Percentiles rank a stretch among this genome's conserved stretches.
phyloP scores from a whole-genome alignment of 2,797 vertebrate genomes.

The Delichon dasypus region DNA sequence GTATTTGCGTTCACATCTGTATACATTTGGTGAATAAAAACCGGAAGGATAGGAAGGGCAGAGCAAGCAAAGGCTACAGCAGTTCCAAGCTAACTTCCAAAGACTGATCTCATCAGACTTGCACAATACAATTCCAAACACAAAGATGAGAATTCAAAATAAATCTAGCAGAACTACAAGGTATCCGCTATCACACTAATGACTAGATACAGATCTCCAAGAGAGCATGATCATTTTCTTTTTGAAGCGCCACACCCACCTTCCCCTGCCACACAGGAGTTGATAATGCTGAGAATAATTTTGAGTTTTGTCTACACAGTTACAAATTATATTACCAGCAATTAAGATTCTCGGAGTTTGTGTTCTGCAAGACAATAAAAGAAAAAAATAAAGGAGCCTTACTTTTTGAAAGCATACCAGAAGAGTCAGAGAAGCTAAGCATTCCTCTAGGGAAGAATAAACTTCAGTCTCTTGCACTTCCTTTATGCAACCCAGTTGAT shows the following conservation, averaged over 20 bases:
- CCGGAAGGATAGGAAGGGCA: slow-evolving; percentile 64
- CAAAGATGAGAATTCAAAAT: slow-evolving; percentile 30
- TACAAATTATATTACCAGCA: not conserved
- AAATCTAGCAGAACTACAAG: not conserved
- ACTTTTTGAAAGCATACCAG: slow-evolving; percentile 5
- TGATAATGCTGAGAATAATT: not conserved
- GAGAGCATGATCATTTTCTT: not conserved
- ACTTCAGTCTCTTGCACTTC: slow-evolving; percentile 48
- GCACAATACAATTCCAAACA: slow-evolving; percentile 30
- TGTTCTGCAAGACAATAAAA: not conserved
- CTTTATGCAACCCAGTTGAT: slow-evolving; percentile 1
- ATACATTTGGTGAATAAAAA: slow-evolving; percentile 56
- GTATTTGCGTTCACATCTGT: slow-evolving; percentile 43
- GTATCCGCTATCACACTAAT: not conserved
- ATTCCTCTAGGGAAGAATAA: slow-evolving; percentile 53
- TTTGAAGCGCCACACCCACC: not conserved
- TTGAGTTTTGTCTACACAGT: not conserved
- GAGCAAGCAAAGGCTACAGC: slow-evolving; percentile 13
- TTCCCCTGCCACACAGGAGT: not conserved
- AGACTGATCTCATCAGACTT: slow-evolving; percentile 37
- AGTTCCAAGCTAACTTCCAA: slow-evolving; percentile 17
- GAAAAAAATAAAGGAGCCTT: not conserved
- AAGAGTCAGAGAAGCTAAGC: not conserved
- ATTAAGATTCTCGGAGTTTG: not conserved
- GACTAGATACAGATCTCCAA: not conserved